Evolutionary conservation across 2,888 invertebrate genomes (phyloP).

Genomic region (Pomacea canaliculata): DNA sequence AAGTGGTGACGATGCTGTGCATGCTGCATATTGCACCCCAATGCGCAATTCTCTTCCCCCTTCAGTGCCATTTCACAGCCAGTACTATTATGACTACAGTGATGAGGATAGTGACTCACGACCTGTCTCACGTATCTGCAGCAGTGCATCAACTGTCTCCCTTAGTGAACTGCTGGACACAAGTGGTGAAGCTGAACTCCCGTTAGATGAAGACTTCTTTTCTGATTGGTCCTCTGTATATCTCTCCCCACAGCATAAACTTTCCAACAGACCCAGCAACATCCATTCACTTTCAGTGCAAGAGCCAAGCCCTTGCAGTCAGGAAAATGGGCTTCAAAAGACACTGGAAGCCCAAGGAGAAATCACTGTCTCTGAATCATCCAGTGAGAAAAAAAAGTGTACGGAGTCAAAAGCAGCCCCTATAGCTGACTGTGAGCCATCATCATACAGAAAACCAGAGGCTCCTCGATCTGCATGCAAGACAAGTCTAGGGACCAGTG

Average conservation of each 20-base stretch:
- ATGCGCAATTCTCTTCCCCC: conserved; percentile 22
- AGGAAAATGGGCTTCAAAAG: conserved; percentile 1
- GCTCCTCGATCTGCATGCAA: background rate
- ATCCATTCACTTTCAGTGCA: conserved; percentile 14
- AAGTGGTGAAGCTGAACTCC: conserved; percentile 48
- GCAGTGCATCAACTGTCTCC: conserved; percentile 62
- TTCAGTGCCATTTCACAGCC: conserved; percentile 31
- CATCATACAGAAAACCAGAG: background rate
- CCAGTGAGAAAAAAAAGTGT: too few species aligned
- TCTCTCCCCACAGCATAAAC: conserved; percentile 31
- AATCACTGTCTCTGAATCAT: background rate
- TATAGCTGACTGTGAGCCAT: background rate
- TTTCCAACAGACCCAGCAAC: conserved; percentile 4
- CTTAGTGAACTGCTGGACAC: conserved; percentile 63
- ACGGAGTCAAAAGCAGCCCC: background rate
- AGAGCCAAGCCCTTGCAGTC: conserved; percentile 23
- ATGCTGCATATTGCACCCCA: conserved; percentile 6
- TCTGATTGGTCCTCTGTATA: conserved; percentile 45
- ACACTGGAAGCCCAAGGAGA: conserved; percentile 10
- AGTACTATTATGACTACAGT: conserved; percentile 61
- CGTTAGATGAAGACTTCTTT: conserved; percentile 53
- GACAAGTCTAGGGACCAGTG: background rate
- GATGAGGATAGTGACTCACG: conserved; percentile 60
- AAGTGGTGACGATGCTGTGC: conserved; percentile 14
- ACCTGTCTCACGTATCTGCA: conserved; percentile 53